Evolutionary conservation across 2,113 vertebrate genomes (phyloP), one percentile per base, ranked within the genome.

Genomic region (Corapipo altera): DNA sequence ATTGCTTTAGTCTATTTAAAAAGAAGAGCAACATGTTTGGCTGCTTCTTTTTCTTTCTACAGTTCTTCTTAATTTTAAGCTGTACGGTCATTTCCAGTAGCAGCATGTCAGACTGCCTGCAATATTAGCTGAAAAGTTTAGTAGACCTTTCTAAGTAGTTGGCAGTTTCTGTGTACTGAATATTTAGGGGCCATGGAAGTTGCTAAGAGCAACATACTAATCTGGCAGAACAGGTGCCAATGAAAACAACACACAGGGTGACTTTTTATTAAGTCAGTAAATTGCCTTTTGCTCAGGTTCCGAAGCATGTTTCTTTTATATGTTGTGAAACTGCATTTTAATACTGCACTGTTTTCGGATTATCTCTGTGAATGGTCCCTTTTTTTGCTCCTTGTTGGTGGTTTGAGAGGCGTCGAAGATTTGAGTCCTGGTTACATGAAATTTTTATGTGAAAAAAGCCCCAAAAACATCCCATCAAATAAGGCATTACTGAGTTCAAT

Each of bases 241-340:
- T 86, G 83, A 91, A 91, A 95, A 97, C 81, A 90, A 77, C 86
- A 92, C 80, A 92, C 93, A 96, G 92, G 96, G 95, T 98, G 96
- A 97, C 94, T 97, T 97, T 91, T 96, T 96, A 90, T 78, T 74
- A 65, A 94, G 87, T 94, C 93, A 81, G 86, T 95, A 82, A 96
- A 91, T 97, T 86, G 96, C 96, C 89, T 97, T 97, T 98, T 97
- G 96, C 98, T 98, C 98, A 97, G 97, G 98, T 98, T 98, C 94
- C 95, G 95, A 96, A 97, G 91, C 96, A 96, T 97, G 95, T 98
- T 97, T 96, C 91, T 94, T 95, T 97, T 94, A 97, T 95, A 85
- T 69, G 87, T 90, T 96, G 91, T 97, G 94, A 97, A 97, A 94
- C 82, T 96, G 84, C 96, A 92, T 97, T 95, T 97, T 97, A 94